Conservation (phyloP, 2,888 invertebrate species). For the Dolichomitus sp. region DNA sequence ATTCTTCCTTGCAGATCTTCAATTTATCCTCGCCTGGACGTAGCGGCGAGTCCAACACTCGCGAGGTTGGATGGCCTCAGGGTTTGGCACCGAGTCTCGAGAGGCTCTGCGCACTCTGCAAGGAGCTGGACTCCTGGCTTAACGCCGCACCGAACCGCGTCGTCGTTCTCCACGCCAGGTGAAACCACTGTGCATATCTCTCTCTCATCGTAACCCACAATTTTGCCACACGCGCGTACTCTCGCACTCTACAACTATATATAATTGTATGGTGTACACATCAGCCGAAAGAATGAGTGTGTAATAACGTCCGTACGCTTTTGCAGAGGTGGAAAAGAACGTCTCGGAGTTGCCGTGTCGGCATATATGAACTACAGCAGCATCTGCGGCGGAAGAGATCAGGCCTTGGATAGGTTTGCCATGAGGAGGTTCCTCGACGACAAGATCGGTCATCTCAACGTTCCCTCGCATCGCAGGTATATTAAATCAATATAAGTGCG, state of each 20-base stretch:
- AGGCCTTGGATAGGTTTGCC: constrained; percentile 96
- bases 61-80: constrained; percentile 95
- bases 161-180: constrained; percentile 96
- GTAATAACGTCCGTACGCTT: constrained; percentile 33
- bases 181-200: constrained; percentile 73
- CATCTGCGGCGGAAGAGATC: constrained; percentile 93
- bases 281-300: constrained; percentile 15
- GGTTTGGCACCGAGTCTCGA: constrained; percentile 96
- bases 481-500: not conserved
- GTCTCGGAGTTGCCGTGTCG: constrained; percentile 95
- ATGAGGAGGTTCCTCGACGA: constrained; percentile 97
- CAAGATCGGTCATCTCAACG: constrained; percentile 90
- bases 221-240: constrained; percentile 30
- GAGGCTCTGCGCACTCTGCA: constrained; percentile 96
- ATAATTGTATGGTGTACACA: constrained; percentile 41
- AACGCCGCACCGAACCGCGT: constrained; percentile 94
- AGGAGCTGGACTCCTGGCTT: constrained; percentile 97
- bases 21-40: constrained; percentile 92
- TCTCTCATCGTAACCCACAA: constrained; percentile 35
- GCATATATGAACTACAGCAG: constrained; percentile 98
- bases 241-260: constrained; percentile 29
- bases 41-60: constrained; percentile 86
- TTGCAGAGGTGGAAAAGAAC: constrained; percentile 93
- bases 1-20: constrained; percentile 90
- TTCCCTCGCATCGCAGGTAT: constrained; percentile 93